Conservation (phyloP, 2,113 vertebrate genomes). For the Pygoscelis antarcticus region DNA sequence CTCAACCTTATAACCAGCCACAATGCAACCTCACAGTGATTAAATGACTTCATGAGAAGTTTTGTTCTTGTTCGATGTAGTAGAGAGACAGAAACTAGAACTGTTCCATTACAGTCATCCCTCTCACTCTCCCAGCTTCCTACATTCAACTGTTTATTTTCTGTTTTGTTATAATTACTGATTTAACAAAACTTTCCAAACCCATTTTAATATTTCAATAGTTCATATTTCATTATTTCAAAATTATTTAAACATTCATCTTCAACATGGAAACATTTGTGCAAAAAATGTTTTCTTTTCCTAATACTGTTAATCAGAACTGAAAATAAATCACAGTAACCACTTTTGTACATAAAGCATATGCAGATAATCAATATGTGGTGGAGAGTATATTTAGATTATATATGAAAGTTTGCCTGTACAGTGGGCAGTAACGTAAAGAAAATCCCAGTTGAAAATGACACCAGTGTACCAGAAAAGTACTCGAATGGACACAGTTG, state of each 20-base stretch:
- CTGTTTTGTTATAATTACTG: neutral
- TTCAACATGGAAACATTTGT: neutral
- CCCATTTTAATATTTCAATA: neutral
- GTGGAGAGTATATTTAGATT: neutral
- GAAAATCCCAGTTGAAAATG: neutral
- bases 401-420: neutral
- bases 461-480: neutral
- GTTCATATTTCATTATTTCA: neutral
- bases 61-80: neutral
- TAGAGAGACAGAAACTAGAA: neutral
- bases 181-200: neutral
- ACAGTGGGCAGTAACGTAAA: neutral
- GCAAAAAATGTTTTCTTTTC: neutral
- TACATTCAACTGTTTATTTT: neutral
- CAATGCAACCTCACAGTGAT: neutral
- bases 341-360: neutral
- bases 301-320: neutral
- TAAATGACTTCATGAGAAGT: neutral
- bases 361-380: neutral
- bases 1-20: neutral
- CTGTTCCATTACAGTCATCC: neutral
- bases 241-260: neutral
- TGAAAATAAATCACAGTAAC: neutral
- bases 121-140: neutral
- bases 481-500: neutral